Evolutionary conservation across 2,797 vertebrate species (phyloP).

Genomic region (Melanogrammus aeglefinus): DNA sequence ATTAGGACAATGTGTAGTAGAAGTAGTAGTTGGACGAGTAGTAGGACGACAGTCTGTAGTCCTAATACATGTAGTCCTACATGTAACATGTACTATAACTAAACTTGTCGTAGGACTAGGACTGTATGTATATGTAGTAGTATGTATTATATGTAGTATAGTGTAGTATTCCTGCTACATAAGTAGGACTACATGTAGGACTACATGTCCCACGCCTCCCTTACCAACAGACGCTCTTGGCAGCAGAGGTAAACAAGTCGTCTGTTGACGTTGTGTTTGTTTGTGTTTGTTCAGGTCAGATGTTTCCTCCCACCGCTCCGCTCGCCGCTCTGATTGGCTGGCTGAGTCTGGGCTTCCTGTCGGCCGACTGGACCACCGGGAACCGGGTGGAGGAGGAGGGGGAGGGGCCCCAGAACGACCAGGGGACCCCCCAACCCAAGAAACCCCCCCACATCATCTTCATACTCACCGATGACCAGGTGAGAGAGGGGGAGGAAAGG

Average conservation of each 20-base stretch:
- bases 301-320: conserved; percentile 75
- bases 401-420: conserved; percentile 46
- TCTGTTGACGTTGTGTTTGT: not conserved
- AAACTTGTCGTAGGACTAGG: no score
- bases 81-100: no score
- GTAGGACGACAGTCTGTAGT: no score
- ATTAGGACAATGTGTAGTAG: no score
- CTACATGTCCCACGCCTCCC: no score
- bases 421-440: conserved; percentile 35
- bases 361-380: conserved; percentile 77
- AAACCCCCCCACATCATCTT: conserved; percentile 90
- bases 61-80: no score
- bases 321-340: conserved; percentile 77
- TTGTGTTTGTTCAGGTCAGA: not conserved
- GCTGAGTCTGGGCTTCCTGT: conserved; percentile 77
- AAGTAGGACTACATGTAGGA: no score
- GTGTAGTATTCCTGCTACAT: no score
- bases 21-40: no score
- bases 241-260: not conserved
- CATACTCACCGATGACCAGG: conserved; percentile 91
- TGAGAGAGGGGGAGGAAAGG: not conserved
- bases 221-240: no score
- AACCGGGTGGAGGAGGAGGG: conserved; percentile 52
- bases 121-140: no score
- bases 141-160: no score